Conservation (phyloP, 1,140 invertebrate species). For the Kradibia gibbosae region DNA sequence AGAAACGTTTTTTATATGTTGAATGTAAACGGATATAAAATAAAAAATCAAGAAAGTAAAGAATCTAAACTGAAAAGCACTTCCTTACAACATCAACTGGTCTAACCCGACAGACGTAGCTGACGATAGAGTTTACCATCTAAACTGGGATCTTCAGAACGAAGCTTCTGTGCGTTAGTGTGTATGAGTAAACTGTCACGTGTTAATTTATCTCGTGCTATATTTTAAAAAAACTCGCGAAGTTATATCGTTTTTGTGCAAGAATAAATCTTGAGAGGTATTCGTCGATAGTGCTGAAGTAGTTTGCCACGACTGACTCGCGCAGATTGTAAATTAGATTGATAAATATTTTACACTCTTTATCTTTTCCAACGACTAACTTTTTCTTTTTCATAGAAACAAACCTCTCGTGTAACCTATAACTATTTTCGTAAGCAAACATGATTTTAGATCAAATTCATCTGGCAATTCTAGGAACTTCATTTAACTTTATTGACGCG, state of each 20-base stretch:
- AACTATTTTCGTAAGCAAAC: not conserved
- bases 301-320: constrained; percentile 15
- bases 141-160: constrained; percentile 1
- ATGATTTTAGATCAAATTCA: not conserved
- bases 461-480: not conserved
- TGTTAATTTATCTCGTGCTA: constrained; percentile 33
- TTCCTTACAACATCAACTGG: not conserved
- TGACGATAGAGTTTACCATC: not conserved
- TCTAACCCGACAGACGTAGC: not conserved
- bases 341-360: constrained; percentile 14
- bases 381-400: not conserved
- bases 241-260: constrained; percentile 37
- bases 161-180: not conserved
- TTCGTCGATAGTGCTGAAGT: constrained; percentile 35
- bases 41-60: constrained; percentile 14
- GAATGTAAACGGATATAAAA: not conserved
- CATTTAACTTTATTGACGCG: not conserved
- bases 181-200: not conserved
- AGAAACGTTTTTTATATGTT: not conserved
- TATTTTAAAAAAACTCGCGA: constrained; percentile 19
- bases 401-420: not conserved
- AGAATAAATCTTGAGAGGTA: constrained; percentile 41
- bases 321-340: constrained; percentile 18
- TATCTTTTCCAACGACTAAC: not conserved
- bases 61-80: not conserved